Conservation (phyloP, 2,888 invertebrate species). For the Furcula furcula region DNA sequence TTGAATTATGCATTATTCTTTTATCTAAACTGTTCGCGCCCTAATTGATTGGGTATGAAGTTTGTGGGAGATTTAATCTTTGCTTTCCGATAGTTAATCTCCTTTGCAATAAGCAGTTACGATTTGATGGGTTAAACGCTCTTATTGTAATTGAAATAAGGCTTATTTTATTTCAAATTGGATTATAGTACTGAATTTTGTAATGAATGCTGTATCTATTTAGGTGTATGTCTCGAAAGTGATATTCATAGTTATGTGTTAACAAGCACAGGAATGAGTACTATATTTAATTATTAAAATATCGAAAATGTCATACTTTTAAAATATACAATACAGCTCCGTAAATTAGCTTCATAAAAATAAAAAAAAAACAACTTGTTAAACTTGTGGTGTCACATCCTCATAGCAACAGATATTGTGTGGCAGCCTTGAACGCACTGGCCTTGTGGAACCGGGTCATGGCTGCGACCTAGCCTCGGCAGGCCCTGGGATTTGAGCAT, state of each 20-base stretch:
- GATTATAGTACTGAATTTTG: neutral
- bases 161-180: neutral
- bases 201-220: too few relatives aligned
- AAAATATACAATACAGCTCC: too few relatives aligned
- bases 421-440: neutral
- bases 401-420: neutral
- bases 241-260: too few relatives aligned
- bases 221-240: too few relatives aligned
- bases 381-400: neutral
- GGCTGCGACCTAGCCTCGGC: neutral
- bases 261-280: too few relatives aligned
- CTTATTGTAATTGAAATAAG: neutral
- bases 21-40: constrained; percentile 30
- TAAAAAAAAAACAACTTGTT: too few relatives aligned
- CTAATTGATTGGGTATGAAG: constrained; percentile 41
- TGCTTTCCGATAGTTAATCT: constrained; percentile 1
- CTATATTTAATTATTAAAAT: too few relatives aligned
- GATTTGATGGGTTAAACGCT: neutral
- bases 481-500: neutral
- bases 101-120: neutral
- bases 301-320: too few relatives aligned
- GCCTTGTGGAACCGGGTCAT: neutral
- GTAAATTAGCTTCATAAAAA: too few relatives aligned
- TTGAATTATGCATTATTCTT: constrained; percentile 42
- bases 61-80: constrained; percentile 11